A percentile compares a stretch with the other conserved stretches of the same genome.
These are phyloP conservation scores for Sebastes miniatus DNA, from an alignment of 2,797 vertebrate species.

Conservation along the genomic window DNA sequence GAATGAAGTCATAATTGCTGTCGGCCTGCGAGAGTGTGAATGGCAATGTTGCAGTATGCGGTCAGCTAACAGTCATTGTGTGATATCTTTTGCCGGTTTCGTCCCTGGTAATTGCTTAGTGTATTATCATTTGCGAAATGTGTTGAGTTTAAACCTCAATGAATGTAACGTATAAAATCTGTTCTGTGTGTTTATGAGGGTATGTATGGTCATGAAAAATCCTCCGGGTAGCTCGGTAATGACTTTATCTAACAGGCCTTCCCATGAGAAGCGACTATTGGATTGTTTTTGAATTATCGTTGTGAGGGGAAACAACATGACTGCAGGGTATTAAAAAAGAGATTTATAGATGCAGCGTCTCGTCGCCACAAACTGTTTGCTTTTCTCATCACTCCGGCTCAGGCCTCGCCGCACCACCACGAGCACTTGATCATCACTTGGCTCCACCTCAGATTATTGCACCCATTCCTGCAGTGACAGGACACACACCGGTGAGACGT, in stretches of 20 bases:
- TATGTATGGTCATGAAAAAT: constrained; percentile 14
- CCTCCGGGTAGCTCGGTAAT: constrained; percentile 33
- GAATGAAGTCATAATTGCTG: constrained; percentile 60
- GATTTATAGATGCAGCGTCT: constrained; percentile 54
- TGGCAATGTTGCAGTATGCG: not conserved
- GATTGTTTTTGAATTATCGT: constrained; percentile 54
- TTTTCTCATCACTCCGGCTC: constrained; percentile 49
- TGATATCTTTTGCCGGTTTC: constrained; percentile 3
- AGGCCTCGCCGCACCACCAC: constrained; percentile 8
- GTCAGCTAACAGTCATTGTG: constrained; percentile 30
- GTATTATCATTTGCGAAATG: not conserved
- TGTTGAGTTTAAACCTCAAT: not conserved
- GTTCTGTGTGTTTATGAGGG: not conserved
- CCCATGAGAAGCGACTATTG: constrained; percentile 37
- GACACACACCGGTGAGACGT: not conserved
- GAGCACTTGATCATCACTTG: constrained; percentile 43
- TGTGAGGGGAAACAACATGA: constrained; percentile 38
- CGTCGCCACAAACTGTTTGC: constrained; percentile 45
- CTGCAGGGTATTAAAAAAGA: constrained; percentile 63
- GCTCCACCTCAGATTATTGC: constrained; percentile 37
- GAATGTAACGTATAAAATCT: constrained; percentile 10
- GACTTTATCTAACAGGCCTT: constrained; percentile 46
- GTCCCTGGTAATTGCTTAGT: not conserved
- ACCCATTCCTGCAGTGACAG: constrained; percentile 39
- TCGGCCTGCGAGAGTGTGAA: constrained; percentile 30